These are phyloP conservation scores for Drosophila takahashii DNA, from an alignment of 1,140 invertebrate species.

Conservation along the genomic window DNA sequence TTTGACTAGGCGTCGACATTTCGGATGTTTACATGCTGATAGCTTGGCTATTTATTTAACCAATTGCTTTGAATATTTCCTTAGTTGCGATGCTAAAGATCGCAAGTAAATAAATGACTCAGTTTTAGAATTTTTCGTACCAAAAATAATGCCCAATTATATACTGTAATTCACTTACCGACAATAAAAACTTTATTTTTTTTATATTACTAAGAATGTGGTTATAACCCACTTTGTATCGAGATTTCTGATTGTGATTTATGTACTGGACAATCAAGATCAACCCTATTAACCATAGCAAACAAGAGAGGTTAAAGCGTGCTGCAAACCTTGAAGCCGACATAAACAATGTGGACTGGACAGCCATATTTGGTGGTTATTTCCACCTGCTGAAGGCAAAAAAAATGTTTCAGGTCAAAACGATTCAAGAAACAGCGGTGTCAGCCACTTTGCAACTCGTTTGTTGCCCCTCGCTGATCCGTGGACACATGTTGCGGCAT, in stretches of 20 bases:
- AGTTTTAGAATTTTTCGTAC: too few species aligned
- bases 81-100: not conserved
- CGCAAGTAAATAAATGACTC: not conserved
- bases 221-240: not conserved
- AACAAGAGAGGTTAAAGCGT: conserved; percentile 1
- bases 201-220: not conserved
- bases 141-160: too few species aligned
- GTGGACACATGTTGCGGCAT: conserved; percentile 61
- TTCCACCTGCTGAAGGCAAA: conserved; percentile 29
- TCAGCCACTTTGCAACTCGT: conserved; percentile 35
- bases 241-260: not conserved
- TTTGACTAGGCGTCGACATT: conserved; percentile 44
- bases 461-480: conserved; percentile 19
- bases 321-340: conserved; percentile 1
- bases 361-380: conserved; percentile 8
- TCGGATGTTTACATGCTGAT: conserved; percentile 35
- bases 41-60: not conserved
- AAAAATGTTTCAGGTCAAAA: conserved; percentile 53
- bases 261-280: conserved; percentile 15
- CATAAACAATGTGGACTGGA: conserved; percentile 9
- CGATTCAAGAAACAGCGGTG: conserved; percentile 44
- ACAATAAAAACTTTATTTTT: not conserved
- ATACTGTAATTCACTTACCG: not conserved
- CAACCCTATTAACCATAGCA: conserved; percentile 7
- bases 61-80: not conserved